Evolutionary conservation across 2,888 invertebrate genomes (phyloP), one percentile per base, ranked within the genome.

Genomic region (Deladenus siricidicola): DNA sequence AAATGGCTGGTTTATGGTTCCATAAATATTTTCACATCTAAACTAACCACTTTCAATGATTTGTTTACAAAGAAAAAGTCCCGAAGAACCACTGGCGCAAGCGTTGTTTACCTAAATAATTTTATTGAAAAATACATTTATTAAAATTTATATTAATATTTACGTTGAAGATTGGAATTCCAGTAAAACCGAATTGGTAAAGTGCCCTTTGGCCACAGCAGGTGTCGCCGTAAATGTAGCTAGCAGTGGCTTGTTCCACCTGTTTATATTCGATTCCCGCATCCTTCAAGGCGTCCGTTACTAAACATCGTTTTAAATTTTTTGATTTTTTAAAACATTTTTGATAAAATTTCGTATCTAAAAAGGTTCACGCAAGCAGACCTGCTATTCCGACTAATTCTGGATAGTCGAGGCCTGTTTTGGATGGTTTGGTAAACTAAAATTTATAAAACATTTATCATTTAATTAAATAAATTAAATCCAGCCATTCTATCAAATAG

Each of bases 31-130:
- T 34, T 34, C 39, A 34, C 6, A n/a, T n/a, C n/a, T 34, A 34
- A 34, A 14, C 39, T 34, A 6, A 80, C 82, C 92, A 64, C 88
- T 86, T 81, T 90, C 88, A n/a, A 98, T 83, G 24, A 93, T 85
- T 80, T 94, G 91, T 79, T 91, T 91, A 0, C 87, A 91, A 76
- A 98, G 83, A 78, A 87, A 85, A 3, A 98, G 81, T 1, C 96
- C 96, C 57, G 88, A 89, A 0, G 94, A 89, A 29, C 98, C 98
- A 1, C 94, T 94, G 0, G 96, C 88, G 79, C 98, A 98, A 79
- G 94, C 94, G 80, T 98, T 98, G 82, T 98, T 96, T 14, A 96
- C 81, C 82, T 82, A 39, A 63, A 66, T 10, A 19, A 14, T 21
- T 30, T 2, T 26, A 19, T 10, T 8, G 1, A 28, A 30, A 34